phyloP scores from a whole-genome alignment of 2,888 invertebrate genomes.

The Phalangium opilio region DNA sequence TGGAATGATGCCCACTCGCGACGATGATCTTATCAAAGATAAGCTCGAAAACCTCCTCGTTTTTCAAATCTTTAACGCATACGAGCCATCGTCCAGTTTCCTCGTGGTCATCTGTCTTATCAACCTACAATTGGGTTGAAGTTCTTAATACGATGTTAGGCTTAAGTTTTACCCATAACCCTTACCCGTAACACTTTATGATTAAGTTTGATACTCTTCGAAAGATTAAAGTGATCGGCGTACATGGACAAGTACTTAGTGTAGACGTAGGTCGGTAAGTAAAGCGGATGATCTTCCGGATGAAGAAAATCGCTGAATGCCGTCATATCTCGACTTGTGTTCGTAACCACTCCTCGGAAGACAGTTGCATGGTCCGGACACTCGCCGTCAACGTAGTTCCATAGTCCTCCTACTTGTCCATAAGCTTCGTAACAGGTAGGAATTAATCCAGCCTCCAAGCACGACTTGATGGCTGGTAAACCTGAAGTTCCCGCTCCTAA shows the following conservation, averaged over 20 bases:
- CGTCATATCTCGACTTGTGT: conserved; percentile 30
- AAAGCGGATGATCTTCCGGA: conserved; percentile 30
- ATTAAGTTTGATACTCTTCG: conserved; percentile 14
- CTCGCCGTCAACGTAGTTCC: conserved; percentile 22
- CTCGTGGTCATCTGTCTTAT: conserved; percentile 9
- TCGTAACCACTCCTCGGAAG: conserved; percentile 29
- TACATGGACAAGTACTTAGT: conserved; percentile 26
- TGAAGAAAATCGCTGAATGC: conserved; percentile 34
- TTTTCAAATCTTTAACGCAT: conserved; percentile 4
- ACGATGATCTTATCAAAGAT: conserved; percentile 33
- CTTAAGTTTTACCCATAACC: too few relatives aligned
- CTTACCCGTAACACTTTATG: conserved; percentile 7
- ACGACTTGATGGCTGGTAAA: conserved; percentile 25
- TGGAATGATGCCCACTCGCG: conserved; percentile 34
- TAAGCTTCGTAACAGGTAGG: conserved; percentile 29
- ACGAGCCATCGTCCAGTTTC: conserved; percentile 18
- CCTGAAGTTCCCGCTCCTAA: conserved; percentile 31
- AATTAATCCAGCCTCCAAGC: conserved; percentile 26
- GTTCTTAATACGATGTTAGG: too few relatives aligned
- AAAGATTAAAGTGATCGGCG: conserved; percentile 17
- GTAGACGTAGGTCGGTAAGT: conserved; percentile 32
- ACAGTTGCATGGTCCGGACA: conserved; percentile 23
- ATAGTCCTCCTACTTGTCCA: conserved; percentile 27
- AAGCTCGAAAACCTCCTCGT: conserved; percentile 3
- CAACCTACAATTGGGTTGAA: not conserved